Evolutionary conservation across 1,140 invertebrate species (phyloP).

Genomic region (Tribolium castaneum): DNA sequence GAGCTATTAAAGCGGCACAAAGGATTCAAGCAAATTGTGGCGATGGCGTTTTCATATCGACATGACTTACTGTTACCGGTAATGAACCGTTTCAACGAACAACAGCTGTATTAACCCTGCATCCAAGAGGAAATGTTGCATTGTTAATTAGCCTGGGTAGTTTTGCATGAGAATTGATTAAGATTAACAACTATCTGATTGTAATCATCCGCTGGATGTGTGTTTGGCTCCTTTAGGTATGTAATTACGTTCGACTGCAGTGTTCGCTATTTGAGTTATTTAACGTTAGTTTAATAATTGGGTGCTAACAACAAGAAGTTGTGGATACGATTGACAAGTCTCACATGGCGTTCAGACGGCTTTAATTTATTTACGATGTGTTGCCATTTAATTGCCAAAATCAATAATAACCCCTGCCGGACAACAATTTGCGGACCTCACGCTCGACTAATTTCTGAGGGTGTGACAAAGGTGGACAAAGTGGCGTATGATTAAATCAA

Average conservation of each 20-base stretch:
- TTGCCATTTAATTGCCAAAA: conserved; percentile 14
- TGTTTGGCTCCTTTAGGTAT: too few species aligned
- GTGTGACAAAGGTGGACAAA: conserved; percentile 29
- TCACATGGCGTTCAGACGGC: background rate
- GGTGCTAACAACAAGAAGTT: background rate
- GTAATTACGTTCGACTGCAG: too few species aligned
- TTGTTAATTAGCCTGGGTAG: background rate
- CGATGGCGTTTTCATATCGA: conserved; percentile 6
- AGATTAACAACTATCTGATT: too few species aligned
- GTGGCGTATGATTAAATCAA: conserved; percentile 30
- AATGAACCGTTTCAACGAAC: conserved; percentile 28
- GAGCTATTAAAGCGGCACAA: conserved; percentile 4
- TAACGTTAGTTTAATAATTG: background rate
- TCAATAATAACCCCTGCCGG: conserved; percentile 8
- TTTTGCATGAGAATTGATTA: background rate
- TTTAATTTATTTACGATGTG: background rate
- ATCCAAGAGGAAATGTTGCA: conserved; percentile 23
- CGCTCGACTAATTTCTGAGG: conserved; percentile 31
- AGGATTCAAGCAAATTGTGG: conserved; percentile 6
- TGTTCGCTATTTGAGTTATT: background rate
- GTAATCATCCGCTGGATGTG: too few species aligned
- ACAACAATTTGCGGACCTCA: conserved; percentile 29
- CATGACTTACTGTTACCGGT: conserved; percentile 8
- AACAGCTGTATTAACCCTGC: conserved; percentile 19
- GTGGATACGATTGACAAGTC: background rate